Evolutionary conservation across 2,888 invertebrate genomes (phyloP).

Genomic region (Tipula lateralis): DNA sequence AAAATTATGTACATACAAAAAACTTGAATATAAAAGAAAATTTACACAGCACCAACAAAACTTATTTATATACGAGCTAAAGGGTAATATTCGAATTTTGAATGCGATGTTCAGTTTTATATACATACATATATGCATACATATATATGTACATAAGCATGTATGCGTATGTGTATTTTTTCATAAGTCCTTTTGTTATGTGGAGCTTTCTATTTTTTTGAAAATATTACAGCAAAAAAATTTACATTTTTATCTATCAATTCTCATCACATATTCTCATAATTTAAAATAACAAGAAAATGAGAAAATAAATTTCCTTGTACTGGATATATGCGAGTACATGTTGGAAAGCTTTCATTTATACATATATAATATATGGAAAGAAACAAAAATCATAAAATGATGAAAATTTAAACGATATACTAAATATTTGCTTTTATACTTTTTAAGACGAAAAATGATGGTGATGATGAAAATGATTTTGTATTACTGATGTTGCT

Average conservation of each 20-base stretch:
- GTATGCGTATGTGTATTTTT: background rate
- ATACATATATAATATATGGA: background rate
- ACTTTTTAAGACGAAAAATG: background rate
- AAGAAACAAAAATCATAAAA: background rate
- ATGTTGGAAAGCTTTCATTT: background rate
- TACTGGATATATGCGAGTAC: background rate
- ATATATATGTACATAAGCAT: background rate
- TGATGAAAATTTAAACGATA: background rate
- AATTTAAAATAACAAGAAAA: background rate
- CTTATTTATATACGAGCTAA: background rate
- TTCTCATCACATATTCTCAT: background rate
- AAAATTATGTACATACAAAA: background rate
- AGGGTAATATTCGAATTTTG: background rate
- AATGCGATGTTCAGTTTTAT: background rate
- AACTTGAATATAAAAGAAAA: background rate
- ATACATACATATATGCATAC: background rate
- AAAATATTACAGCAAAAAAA: background rate
- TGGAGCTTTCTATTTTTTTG: background rate
- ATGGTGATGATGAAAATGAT: background rate
- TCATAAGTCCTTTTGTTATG: background rate
- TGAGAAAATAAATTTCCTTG: background rate
- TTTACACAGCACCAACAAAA: background rate
- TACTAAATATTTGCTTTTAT: constrained; percentile 3
- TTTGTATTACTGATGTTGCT: background rate
- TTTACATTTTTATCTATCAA: background rate